Percentiles rank a stretch among this genome's conserved stretches.
Conservation (phyloP, 2,797 vertebrate genomes). For the Brachyrhaphis roseni region DNA sequence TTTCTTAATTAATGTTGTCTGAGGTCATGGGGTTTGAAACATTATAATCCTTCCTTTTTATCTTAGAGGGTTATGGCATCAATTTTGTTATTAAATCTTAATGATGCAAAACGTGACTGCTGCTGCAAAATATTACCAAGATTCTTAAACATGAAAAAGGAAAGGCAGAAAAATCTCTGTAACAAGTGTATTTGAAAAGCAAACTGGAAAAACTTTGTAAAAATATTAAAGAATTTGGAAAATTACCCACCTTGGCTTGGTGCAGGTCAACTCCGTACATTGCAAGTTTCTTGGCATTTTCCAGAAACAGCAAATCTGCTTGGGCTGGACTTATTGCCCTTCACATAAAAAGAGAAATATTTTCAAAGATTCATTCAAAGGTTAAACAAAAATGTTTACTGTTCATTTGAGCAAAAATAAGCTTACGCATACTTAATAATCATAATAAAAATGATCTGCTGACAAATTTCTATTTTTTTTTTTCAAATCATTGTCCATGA, state of each 20-base stretch:
- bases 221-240: not conserved
- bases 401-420: not conserved
- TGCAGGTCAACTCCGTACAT: slow-evolving; percentile 98
- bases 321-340: slow-evolving; percentile 95
- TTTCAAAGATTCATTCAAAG: not conserved
- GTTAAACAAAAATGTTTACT: not conserved
- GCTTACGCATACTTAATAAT: not conserved
- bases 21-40: slow-evolving; percentile 53
- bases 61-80: slow-evolving; percentile 35
- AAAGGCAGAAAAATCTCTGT: slow-evolving; percentile 6
- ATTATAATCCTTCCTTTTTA: slow-evolving; percentile 53
- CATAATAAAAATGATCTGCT: not conserved
- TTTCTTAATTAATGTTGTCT: slow-evolving; percentile 14
- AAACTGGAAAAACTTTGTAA: not conserved
- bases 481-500: not conserved
- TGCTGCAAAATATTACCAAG: slow-evolving; percentile 22
- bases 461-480: not conserved
- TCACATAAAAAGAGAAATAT: slow-evolving; percentile 50
- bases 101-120: slow-evolving; percentile 34
- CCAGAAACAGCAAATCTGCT: slow-evolving; percentile 94
- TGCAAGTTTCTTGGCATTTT: slow-evolving; percentile 95
- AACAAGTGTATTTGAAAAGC: not conserved
- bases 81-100: slow-evolving; percentile 66
- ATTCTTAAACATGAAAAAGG: slow-evolving; percentile 12
- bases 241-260: slow-evolving; percentile 89